These are phyloP conservation scores for Dinoponera quadriceps DNA, from an alignment of 1,140 invertebrate genomes.

Conservation along the genomic window DNA sequence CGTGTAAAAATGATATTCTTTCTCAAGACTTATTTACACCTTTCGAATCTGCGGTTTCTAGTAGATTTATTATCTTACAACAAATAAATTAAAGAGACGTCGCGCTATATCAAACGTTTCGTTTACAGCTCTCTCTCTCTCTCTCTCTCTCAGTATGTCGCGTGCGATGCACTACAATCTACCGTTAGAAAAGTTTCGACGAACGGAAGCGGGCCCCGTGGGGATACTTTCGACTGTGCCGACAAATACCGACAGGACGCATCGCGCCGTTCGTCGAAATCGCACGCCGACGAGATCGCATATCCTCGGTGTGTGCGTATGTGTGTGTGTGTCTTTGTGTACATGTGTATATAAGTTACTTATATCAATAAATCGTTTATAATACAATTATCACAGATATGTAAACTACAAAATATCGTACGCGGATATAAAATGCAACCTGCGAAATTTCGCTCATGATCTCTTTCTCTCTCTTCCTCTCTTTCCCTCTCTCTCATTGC, in stretches of 20 bases:
- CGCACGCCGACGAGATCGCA: slow-evolving; percentile 17
- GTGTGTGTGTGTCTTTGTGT: slow-evolving; percentile 43
- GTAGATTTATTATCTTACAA: slow-evolving; percentile 46
- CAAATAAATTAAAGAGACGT: slow-evolving; percentile 59
- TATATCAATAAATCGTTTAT: slow-evolving; percentile 81
- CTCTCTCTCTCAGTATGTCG: slow-evolving; percentile 26
- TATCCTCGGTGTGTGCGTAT: slow-evolving; percentile 26
- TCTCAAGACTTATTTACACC: slow-evolving; percentile 38
- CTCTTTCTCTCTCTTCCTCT: too few relatives aligned
- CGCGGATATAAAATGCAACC: slow-evolving; percentile 82
- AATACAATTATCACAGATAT: slow-evolving; percentile 86
- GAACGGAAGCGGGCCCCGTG: slow-evolving; percentile 16
- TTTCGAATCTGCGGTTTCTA: slow-evolving; percentile 9
- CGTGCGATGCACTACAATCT: slow-evolving; percentile 3
- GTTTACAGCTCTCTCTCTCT: too few relatives aligned
- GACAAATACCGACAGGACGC: neutral
- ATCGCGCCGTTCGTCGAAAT: slow-evolving; percentile 19
- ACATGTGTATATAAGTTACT: slow-evolving; percentile 80
- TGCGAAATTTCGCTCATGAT: slow-evolving; percentile 72
- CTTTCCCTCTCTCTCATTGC: too few relatives aligned
- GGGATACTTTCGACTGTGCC: neutral
- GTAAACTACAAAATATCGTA: slow-evolving; percentile 85
- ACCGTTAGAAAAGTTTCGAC: slow-evolving; percentile 43
- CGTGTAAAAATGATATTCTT: slow-evolving; percentile 44
- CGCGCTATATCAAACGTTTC: slow-evolving; percentile 15